Percentiles rank a stretch among this genome's conserved stretches.
These are phyloP conservation scores for Pachyuromys duprasi DNA, from an alignment of 2,797 vertebrate species.

Conservation along the genomic window DNA sequence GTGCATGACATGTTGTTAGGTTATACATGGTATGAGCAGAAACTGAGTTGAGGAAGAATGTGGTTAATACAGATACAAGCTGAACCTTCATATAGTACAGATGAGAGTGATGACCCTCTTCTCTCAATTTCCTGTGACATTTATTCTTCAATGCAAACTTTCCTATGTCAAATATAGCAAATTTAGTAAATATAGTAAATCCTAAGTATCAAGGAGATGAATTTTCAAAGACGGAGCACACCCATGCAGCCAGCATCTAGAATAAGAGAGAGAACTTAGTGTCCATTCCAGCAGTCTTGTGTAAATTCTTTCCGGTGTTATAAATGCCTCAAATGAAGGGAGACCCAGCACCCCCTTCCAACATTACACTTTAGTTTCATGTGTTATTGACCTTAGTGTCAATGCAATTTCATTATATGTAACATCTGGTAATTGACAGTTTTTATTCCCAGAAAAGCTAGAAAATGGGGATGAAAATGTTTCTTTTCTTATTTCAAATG, in stretches of 20 bases:
- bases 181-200: neutral
- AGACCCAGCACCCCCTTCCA: neutral
- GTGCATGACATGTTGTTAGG: neutral
- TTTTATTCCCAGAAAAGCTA: neutral
- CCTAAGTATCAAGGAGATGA: neutral
- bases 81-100: neutral
- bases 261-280: neutral
- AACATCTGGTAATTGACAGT: neutral
- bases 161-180: neutral
- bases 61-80: neutral
- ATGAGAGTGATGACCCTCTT: neutral
- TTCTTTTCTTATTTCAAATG: neutral
- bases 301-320: fast-evolving
- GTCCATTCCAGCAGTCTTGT: neutral
- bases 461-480: neutral
- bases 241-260: neutral
- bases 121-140: neutral
- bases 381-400: neutral
- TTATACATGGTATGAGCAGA: neutral
- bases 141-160: neutral
- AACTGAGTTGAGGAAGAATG: neutral
- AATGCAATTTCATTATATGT: neutral
- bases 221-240: neutral
- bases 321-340: neutral
- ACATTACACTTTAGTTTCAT: fast-evolving